Evolutionary conservation across 1,140 invertebrate species (phyloP).

Genomic region (Thaumetopoea pityocampa): DNA sequence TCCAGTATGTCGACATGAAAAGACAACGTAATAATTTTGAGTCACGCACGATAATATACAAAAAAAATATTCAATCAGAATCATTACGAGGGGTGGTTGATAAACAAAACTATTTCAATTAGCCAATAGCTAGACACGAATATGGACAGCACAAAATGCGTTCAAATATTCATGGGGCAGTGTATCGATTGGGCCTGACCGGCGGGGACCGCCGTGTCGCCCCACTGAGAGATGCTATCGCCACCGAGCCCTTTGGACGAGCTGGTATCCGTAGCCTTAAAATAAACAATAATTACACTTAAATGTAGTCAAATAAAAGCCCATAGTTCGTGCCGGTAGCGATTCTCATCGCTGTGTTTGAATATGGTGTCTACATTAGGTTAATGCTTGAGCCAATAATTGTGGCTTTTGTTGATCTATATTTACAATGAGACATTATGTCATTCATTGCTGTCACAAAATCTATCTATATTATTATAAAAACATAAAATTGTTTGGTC

Average conservation of each 20-base stretch:
- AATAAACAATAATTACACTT: conserved; percentile 20
- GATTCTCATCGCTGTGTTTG: too few relatives aligned
- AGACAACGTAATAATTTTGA: background rate
- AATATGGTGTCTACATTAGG: too few relatives aligned
- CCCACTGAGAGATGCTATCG: conserved; percentile 67
- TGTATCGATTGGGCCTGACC: conserved; percentile 47
- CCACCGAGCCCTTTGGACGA: conserved; percentile 47
- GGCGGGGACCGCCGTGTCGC: conserved; percentile 29
- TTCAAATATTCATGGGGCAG: conserved; percentile 68
- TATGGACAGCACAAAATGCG: conserved; percentile 44
- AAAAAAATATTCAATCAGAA: conserved; percentile 13
- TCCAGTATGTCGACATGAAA: too few relatives aligned
- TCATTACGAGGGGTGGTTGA: conserved; percentile 10
- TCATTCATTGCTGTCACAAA: too few relatives aligned
- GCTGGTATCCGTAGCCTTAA: conserved; percentile 12
- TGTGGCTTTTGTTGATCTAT: too few relatives aligned
- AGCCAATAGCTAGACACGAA: conserved; percentile 37
- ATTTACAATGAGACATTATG: too few relatives aligned
- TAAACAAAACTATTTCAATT: conserved; percentile 63
- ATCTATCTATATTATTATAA: too few relatives aligned
- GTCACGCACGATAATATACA: conserved; percentile 5
- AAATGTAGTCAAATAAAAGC: conserved; percentile 11
- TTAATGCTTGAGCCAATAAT: too few relatives aligned
- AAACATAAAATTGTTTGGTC: too few relatives aligned
- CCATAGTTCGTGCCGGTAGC: too few relatives aligned